Evolutionary conservation across 2,888 invertebrate genomes (phyloP).

Genomic region (Lordiphosa fenestrarum): DNA sequence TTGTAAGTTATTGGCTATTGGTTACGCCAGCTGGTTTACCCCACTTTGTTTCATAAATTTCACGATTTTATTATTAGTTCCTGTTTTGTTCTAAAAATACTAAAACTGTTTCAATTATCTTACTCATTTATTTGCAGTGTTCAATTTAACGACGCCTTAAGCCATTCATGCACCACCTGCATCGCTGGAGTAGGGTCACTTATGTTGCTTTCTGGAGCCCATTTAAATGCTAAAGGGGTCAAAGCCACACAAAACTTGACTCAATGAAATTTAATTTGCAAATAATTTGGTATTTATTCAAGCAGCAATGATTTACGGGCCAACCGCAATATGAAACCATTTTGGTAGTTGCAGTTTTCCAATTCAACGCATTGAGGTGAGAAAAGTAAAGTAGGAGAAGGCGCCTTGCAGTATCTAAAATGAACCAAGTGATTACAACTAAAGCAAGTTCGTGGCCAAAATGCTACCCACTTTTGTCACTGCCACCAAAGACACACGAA

Average conservation of each 20-base stretch:
- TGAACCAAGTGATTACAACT: no score
- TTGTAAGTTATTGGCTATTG: no score
- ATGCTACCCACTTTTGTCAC: slow-evolving; percentile 52
- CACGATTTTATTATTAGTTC: no score
- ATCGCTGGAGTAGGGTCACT: no score
- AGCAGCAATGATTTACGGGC: slow-evolving; percentile 2
- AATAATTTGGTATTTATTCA: slow-evolving; percentile 6
- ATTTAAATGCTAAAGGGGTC: slow-evolving; percentile 3
- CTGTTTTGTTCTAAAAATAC: no score
- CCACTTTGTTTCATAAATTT: no score
- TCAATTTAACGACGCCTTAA: no score
- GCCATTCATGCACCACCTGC: no score
- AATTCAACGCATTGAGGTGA: slow-evolving; percentile 63
- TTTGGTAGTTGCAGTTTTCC: not conserved
- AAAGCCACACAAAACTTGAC: slow-evolving; percentile 24
- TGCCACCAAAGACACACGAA: slow-evolving; percentile 54
- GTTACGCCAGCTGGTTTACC: no score
- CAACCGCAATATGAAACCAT: slow-evolving; percentile 6
- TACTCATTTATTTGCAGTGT: no score
- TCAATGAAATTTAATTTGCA: slow-evolving; percentile 3
- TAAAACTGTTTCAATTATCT: no score
- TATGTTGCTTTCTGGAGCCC: no score
- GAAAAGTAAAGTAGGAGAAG: slow-evolving; percentile 73
- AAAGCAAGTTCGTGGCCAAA: not conserved
- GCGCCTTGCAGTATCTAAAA: slow-evolving; percentile 70